phyloP scores from a whole-genome alignment of 2,888 invertebrate genomes.

The Ernsta delagoae region DNA sequence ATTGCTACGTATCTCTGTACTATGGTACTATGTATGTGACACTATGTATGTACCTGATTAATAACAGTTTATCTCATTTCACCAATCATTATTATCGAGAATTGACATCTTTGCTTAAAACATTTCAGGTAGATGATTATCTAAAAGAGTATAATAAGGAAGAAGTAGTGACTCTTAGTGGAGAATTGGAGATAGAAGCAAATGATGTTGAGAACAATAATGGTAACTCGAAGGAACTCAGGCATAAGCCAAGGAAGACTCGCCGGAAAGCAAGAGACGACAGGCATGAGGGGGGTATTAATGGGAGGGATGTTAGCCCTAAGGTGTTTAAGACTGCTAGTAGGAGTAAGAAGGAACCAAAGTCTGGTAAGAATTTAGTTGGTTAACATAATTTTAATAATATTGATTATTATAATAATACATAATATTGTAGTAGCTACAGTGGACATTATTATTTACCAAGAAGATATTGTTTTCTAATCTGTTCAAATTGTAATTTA shows the following conservation, averaged over 20 bases:
- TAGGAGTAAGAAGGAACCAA: constrained; percentile 61
- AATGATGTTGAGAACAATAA: constrained; percentile 80
- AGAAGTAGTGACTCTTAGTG: constrained; percentile 78
- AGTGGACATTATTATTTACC: no score
- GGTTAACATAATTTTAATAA: neutral
- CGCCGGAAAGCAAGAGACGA: constrained; percentile 75
- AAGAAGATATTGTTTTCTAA: no score
- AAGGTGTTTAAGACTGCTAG: constrained; percentile 75
- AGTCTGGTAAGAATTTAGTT: constrained; percentile 59
- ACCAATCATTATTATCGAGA: no score
- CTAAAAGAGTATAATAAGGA: constrained; percentile 81
- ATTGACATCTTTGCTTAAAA: no score
- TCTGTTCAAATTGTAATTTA: no score
- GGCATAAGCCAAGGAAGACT: constrained; percentile 75
- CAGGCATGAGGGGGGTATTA: constrained; percentile 64
- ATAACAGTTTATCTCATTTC: no score
- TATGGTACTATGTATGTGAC: no score
- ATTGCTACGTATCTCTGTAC: no score
- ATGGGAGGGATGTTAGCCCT: constrained; percentile 75
- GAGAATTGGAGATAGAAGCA: constrained; percentile 78
- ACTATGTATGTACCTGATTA: no score
- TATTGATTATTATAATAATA: no score
- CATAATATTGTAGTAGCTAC: no score
- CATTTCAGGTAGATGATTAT: constrained; percentile 76
- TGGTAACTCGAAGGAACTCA: constrained; percentile 64